Evolutionary conservation across 2,888 invertebrate genomes (phyloP).

Genomic region (Leucozona laternaria): DNA sequence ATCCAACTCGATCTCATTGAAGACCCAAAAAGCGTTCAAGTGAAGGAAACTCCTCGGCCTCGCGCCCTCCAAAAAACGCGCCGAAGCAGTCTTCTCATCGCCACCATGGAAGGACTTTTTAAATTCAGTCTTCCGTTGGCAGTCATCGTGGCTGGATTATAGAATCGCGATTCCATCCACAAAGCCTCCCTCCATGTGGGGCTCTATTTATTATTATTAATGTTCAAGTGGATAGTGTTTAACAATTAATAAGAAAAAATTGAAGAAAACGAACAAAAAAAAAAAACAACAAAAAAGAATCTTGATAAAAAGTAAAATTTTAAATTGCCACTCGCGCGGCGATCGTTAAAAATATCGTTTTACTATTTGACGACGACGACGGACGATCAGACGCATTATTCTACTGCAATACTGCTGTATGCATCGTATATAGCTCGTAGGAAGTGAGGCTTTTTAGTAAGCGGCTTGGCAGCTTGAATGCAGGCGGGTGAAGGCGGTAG

Average conservation of each 20-base stretch:
- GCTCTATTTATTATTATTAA: slow-evolving; percentile 36
- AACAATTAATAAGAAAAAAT: slow-evolving; percentile 61
- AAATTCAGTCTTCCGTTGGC: slow-evolving; percentile 76
- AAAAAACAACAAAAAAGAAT: slow-evolving; percentile 13
- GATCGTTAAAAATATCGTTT: slow-evolving; percentile 70
- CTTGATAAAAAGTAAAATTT: slow-evolving; percentile 35
- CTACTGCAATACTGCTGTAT: slow-evolving; percentile 29
- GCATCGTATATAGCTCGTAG: slow-evolving; percentile 31
- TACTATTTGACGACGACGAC: slow-evolving; percentile 61
- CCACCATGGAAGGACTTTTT: slow-evolving; percentile 73
- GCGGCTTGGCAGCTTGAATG: slow-evolving; percentile 17
- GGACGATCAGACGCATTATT: slow-evolving; percentile 59
- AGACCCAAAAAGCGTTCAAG: slow-evolving; percentile 73
- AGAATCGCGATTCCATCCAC: slow-evolving; percentile 43
- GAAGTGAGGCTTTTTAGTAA: slow-evolving; percentile 53
- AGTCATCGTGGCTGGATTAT: slow-evolving; percentile 73
- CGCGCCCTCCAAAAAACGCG: slow-evolving; percentile 71
- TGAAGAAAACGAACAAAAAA: slow-evolving; percentile 4
- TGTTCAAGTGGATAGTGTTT: slow-evolving; percentile 55
- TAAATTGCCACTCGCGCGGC: slow-evolving; percentile 53
- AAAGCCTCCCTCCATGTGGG: slow-evolving; percentile 54
- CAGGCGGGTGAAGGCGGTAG: slow-evolving; percentile 62
- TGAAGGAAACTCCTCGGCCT: slow-evolving; percentile 73
- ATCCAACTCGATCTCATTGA: slow-evolving; percentile 72
- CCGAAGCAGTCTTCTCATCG: slow-evolving; percentile 73